These are phyloP conservation scores for Danionella dracula DNA, from an alignment of 2,797 vertebrate species.

Conservation along the genomic window DNA sequence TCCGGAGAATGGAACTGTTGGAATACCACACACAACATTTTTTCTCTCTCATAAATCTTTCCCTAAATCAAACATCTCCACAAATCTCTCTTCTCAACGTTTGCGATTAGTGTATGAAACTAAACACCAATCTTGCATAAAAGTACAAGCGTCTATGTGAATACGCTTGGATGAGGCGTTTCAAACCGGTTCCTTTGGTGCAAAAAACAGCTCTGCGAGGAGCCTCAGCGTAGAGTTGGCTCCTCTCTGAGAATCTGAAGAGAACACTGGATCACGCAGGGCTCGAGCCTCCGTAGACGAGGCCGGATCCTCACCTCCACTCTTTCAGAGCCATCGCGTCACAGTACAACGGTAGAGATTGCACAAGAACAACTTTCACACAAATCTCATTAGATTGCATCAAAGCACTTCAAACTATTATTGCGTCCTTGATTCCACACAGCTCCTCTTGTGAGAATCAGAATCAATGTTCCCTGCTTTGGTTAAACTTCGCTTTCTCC, in stretches of 20 bases:
- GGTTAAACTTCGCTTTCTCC: no score
- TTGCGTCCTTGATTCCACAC: no score
- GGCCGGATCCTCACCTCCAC: background rate
- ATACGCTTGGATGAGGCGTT: background rate
- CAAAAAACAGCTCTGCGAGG: background rate
- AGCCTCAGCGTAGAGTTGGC: background rate
- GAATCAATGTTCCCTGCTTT: no score
- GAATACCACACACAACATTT: background rate
- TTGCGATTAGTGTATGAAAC: background rate
- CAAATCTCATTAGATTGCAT: no score
- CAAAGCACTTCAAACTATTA: no score
- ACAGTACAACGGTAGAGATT: background rate
- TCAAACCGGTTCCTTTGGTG: background rate
- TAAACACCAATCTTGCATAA: background rate
- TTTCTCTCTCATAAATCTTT: background rate
- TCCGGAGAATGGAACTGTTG: background rate
- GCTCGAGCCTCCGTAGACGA: background rate
- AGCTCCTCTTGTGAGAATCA: no score
- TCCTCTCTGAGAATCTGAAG: background rate
- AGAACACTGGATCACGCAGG: background rate
- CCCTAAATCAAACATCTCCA: background rate
- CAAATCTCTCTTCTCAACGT: background rate
- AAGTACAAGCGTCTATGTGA: background rate
- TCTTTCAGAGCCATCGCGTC: background rate
- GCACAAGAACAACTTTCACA: no score